Conservation (phyloP, 2,797 vertebrate species). For the Myotis findleyi region DNA sequence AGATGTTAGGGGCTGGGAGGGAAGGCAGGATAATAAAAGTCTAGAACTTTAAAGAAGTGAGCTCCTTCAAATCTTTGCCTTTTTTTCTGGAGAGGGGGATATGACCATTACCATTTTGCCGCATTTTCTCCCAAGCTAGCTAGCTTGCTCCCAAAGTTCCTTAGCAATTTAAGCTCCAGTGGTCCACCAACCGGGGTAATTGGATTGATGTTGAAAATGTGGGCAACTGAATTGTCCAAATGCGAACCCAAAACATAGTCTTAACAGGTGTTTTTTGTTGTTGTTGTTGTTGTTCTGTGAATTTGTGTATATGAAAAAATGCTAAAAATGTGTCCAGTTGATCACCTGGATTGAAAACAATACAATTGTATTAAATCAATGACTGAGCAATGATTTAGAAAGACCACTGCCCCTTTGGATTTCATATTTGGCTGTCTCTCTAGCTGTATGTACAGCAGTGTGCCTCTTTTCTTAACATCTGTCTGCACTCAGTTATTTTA, state of each 20-base stretch:
- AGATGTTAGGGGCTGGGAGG: not conserved
- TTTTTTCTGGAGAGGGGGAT: not conserved
- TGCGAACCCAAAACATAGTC: not conserved
- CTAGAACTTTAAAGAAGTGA: not conserved
- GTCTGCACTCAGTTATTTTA: not conserved
- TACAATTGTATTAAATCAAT: not conserved
- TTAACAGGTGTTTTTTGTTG: not conserved
- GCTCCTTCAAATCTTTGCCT: not conserved
- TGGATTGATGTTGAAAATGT: not conserved
- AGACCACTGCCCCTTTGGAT: not conserved
- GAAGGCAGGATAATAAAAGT: not conserved
- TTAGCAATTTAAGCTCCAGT: not conserved
- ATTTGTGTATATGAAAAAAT: not conserved
- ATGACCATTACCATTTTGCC: not conserved
- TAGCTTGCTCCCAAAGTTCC: not conserved
- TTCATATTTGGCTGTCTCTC: not conserved
- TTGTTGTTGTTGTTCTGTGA: not conserved
- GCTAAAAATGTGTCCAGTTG: not conserved
- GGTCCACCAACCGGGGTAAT: no score
- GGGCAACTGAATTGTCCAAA: not conserved
- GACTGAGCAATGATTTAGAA: not conserved
- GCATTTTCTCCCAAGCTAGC: not conserved
- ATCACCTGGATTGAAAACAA: not conserved
- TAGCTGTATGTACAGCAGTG: no score
- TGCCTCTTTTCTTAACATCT: not conserved